Evolutionary conservation across 64 coral and sea anemone species (phyloP).

Genomic region (Platygyra sinensis): DNA sequence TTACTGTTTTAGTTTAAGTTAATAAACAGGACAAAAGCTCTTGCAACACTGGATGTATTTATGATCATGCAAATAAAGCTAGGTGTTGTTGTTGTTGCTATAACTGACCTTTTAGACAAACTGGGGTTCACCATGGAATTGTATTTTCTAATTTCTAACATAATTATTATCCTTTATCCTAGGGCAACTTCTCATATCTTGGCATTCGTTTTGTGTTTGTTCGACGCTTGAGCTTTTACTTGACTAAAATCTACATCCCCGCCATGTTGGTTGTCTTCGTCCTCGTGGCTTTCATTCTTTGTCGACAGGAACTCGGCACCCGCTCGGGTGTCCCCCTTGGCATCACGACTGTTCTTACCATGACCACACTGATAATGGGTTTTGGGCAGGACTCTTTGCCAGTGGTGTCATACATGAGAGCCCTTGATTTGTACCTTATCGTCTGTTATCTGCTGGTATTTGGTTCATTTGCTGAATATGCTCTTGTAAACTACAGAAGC

Average conservation of each 20-base stretch:
- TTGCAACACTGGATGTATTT: too few relatives aligned
- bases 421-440: conserved; percentile 45
- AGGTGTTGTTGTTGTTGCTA: too few relatives aligned
- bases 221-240: conserved; percentile 38
- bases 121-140: too few relatives aligned
- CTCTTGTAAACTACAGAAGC: conserved; percentile 38
- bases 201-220: conserved; percentile 12
- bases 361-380: conserved; percentile 60
- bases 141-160: background rate
- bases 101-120: too few relatives aligned
- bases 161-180: background rate
- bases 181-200: conserved; percentile 48
- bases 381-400: conserved; percentile 41
- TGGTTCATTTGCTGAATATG: conserved; percentile 49
- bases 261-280: conserved; percentile 41
- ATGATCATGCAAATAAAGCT: too few relatives aligned
- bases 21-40: too few relatives aligned
- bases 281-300: conserved; percentile 55
- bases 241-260: conserved; percentile 46
- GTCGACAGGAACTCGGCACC: conserved; percentile 52
- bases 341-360: conserved; percentile 56
- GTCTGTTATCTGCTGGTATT: conserved; percentile 60
- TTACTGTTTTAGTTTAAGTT: too few relatives aligned
- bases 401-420: background rate
- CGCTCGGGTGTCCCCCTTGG: conserved; percentile 56